A percentile compares a stretch with the other conserved stretches of the same genome.
These are phyloP conservation scores for Diploptera punctata DNA, from an alignment of 2,888 invertebrate genomes.

Conservation along the genomic window DNA sequence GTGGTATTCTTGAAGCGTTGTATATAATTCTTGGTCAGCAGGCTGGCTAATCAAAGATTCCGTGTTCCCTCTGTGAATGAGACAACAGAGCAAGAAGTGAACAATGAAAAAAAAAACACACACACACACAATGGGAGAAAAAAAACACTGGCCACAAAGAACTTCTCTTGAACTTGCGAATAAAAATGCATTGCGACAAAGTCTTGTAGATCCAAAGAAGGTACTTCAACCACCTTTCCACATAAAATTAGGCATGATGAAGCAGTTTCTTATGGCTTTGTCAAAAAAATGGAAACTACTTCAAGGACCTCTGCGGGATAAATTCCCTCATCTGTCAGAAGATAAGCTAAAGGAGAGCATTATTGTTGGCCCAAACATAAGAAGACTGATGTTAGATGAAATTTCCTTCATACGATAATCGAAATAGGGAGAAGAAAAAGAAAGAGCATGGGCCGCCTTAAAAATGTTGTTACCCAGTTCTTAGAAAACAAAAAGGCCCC, in stretches of 20 bases:
- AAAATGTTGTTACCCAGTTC: constrained; percentile 10
- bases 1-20: not conserved
- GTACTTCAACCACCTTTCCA: not conserved
- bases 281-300: no score
- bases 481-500: constrained; percentile 11
- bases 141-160: not conserved
- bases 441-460: constrained; percentile 24
- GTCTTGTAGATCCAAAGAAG: constrained; percentile 4
- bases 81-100: constrained; percentile 18
- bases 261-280: not conserved
- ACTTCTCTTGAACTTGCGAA: not conserved
- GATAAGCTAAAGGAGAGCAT: constrained; percentile 11
- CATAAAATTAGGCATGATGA: constrained; percentile 3
- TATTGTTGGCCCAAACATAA: constrained; percentile 21
- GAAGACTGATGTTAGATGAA: constrained; percentile 16
- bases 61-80: constrained; percentile 23
- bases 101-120: no score
- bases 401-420: not conserved
- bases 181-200: constrained; percentile 4
- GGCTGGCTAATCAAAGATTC: not conserved
- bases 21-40: not conserved
- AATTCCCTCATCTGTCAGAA: not conserved
- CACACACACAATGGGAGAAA: no score
- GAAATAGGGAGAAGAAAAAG: not conserved
- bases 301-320: not conserved